A percentile compares a stretch with the other conserved stretches of the same genome.
Conservation (phyloP, 2,888 invertebrate genomes). For the Adelognathus sp. region DNA sequence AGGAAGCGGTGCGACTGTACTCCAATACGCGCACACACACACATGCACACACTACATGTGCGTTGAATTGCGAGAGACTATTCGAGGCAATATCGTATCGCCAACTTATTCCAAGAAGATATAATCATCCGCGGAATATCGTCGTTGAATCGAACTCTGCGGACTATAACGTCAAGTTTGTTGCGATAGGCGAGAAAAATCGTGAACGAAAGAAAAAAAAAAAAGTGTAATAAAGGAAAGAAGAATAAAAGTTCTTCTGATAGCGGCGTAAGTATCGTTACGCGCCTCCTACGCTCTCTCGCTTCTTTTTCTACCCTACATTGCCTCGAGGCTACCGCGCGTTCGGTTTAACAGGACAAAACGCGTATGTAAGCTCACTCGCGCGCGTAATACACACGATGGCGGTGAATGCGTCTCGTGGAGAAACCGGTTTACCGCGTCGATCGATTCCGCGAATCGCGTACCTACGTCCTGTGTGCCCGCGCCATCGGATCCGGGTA, state of each 20-base stretch:
- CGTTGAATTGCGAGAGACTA: neutral
- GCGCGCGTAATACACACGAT: constrained; percentile 40
- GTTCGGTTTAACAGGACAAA: constrained; percentile 4
- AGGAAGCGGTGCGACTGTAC: constrained; percentile 31
- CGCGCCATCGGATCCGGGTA: constrained; percentile 77
- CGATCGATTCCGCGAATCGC: constrained; percentile 73
- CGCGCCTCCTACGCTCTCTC: constrained; percentile 12
- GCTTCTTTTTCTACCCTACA: constrained; percentile 7
- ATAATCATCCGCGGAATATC: constrained; percentile 26
- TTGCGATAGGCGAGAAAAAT: neutral
- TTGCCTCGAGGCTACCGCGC: constrained; percentile 28
- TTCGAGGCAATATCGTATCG: constrained; percentile 21
- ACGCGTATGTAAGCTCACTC: constrained; percentile 24
- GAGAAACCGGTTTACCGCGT: constrained; percentile 73
- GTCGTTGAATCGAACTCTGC: neutral
- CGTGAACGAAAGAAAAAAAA: neutral
- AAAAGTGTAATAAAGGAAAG: neutral
- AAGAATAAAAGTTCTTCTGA: neutral
- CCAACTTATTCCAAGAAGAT: constrained; percentile 24
- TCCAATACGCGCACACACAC: no score
- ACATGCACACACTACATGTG: neutral
- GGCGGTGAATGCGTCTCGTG: constrained; percentile 57
- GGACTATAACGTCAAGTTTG: neutral
- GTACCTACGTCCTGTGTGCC: no score
- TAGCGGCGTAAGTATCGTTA: constrained; percentile 11